Percentiles rank a stretch among this genome's conserved stretches.
phyloP scores from a whole-genome alignment of 2,113 vertebrate genomes.

The Tenrec ecaudatus region DNA sequence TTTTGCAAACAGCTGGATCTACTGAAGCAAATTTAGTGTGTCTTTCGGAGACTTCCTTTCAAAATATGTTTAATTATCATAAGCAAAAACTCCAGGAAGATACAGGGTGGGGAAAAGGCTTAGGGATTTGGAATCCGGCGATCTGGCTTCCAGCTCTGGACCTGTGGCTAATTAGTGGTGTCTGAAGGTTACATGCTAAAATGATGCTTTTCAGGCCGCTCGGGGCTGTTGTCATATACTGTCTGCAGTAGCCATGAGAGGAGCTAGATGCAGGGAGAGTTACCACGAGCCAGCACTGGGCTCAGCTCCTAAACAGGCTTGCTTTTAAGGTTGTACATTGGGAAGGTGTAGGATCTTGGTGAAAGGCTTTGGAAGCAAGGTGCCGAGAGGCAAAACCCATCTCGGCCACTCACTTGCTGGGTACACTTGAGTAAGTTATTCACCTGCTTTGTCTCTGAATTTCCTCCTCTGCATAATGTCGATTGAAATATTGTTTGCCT shows the following conservation, averaged over 20 bases:
- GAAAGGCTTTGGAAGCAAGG: neutral
- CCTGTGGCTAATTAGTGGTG: neutral
- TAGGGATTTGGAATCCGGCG: slow-evolving; percentile 9
- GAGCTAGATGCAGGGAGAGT: neutral
- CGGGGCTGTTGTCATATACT: neutral
- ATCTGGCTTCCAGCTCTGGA: neutral
- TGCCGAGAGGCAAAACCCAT: neutral
- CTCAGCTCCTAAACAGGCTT: too few relatives aligned
- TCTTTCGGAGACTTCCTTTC: slow-evolving; percentile 71
- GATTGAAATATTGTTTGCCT: neutral
- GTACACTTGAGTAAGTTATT: neutral
- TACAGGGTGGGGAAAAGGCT: slow-evolving; percentile 5
- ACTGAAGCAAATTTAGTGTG: slow-evolving; percentile 60
- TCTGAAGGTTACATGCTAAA: neutral
- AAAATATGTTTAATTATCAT: slow-evolving; percentile 68
- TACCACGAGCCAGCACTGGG: fast-evolving
- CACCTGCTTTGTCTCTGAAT: neutral
- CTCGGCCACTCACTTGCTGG: neutral
- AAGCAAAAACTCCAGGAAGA: slow-evolving; percentile 68
- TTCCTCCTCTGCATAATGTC: slow-evolving; percentile 5
- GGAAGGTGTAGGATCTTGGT: neutral
- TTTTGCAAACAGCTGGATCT: slow-evolving; percentile 77
- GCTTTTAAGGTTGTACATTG: neutral
- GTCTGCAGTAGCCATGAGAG: neutral
- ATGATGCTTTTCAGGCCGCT: neutral